These are phyloP conservation scores for Sisor rabdophorus DNA, from an alignment of 2,113 vertebrate species.

Conservation along the genomic window DNA sequence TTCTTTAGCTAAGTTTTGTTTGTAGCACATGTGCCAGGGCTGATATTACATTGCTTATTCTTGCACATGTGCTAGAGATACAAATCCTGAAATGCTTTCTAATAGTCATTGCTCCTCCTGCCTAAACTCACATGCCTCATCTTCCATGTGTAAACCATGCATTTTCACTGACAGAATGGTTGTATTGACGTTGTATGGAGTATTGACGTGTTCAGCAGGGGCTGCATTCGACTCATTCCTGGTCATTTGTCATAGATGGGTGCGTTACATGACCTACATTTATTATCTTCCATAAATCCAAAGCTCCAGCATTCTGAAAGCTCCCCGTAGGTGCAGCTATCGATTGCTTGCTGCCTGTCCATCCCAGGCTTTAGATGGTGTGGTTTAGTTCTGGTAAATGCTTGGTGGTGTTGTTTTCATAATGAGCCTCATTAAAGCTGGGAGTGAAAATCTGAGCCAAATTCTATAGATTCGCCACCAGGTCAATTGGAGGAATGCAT, in stretches of 20 bases:
- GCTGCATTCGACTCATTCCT: background rate
- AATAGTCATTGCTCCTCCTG: background rate
- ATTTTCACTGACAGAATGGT: background rate
- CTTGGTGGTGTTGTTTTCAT: slow-evolving; percentile 50
- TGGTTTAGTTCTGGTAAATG: slow-evolving; percentile 32
- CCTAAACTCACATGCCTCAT: background rate
- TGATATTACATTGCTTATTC: background rate
- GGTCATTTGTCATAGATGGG: slow-evolving; percentile 1
- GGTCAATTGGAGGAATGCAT: slow-evolving; percentile 1
- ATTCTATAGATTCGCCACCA: background rate
- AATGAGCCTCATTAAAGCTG: slow-evolving; percentile 34
- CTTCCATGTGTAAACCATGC: background rate
- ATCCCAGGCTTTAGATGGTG: background rate
- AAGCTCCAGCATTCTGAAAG: slow-evolving; percentile 6
- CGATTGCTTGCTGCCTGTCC: background rate
- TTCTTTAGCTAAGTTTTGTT: too few species aligned
- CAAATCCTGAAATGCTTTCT: background rate
- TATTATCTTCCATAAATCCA: slow-evolving; percentile 30
- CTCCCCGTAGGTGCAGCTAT: background rate
- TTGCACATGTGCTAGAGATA: too few species aligned
- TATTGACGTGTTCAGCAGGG: background rate
- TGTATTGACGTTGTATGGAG: background rate
- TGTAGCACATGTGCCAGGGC: background rate
- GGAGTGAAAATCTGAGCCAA: background rate
- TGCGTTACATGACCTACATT: slow-evolving; percentile 34